phyloP scores from a whole-genome alignment of 2,797 vertebrate genomes.

The Microctenopoma stevenorrisi region DNA sequence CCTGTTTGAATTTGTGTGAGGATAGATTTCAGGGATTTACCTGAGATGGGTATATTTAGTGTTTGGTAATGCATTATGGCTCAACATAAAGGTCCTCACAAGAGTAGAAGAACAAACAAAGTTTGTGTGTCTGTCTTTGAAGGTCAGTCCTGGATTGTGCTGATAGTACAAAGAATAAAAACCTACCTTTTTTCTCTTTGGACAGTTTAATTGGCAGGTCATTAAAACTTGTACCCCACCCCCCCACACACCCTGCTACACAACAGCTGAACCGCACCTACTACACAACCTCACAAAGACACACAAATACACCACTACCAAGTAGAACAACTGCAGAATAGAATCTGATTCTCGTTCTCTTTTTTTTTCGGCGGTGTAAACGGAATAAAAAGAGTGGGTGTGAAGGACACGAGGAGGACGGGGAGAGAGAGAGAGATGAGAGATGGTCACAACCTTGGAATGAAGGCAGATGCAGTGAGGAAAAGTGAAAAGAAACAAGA shows the following conservation, averaged over 20 bases:
- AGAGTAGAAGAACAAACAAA: not conserved
- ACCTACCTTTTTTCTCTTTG: not conserved
- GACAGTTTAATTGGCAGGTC: conserved; percentile 23
- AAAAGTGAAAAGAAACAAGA: conserved; percentile 22
- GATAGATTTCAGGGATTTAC: not conserved
- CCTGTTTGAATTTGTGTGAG: not conserved
- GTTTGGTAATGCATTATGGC: not conserved
- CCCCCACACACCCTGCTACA: not conserved
- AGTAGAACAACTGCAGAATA: conserved; percentile 25
- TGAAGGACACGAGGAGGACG: conserved; percentile 3
- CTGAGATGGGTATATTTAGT: not conserved
- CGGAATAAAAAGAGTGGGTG: conserved; percentile 45
- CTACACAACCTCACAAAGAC: conserved; percentile 14
- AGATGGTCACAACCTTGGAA: conserved; percentile 35
- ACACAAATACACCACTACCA: not conserved
- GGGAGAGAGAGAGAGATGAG: conserved; percentile 2
- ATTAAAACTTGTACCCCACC: conserved; percentile 15
- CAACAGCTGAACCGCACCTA: not conserved
- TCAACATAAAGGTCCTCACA: not conserved
- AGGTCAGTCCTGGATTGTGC: conserved; percentile 21
- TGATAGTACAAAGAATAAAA: conserved; percentile 7
- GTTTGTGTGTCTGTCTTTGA: not conserved
- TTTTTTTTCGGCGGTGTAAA: conserved; percentile 8
- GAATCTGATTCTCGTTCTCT: conserved; percentile 5
- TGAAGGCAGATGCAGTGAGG: conserved; percentile 18